These are phyloP conservation scores for Melanotus villosus DNA, from an alignment of 2,888 invertebrate genomes.

Conservation along the genomic window DNA sequence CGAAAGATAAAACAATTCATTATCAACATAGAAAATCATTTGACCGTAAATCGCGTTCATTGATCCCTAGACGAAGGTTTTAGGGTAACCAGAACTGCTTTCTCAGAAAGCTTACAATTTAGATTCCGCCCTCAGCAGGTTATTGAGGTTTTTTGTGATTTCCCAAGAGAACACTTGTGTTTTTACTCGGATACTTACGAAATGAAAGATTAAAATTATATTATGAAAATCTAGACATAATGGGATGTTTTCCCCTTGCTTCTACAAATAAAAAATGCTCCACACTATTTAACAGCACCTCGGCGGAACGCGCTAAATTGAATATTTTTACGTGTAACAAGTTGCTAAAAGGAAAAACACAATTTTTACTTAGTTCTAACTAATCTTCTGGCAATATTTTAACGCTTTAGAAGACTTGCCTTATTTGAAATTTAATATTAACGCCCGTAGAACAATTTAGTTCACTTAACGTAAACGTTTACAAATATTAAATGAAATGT, in stretches of 20 bases:
- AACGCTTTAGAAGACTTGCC: neutral
- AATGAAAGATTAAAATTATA: constrained; percentile 53
- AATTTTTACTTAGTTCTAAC: neutral
- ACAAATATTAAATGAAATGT: no score
- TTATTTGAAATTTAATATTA: neutral
- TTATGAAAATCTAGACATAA: constrained; percentile 29
- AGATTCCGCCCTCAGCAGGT: constrained; percentile 53
- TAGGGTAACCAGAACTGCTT: constrained; percentile 47
- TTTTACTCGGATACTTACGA: constrained; percentile 53
- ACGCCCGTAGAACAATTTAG: neutral
- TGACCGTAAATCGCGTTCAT: constrained; percentile 56
- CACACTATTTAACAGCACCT: neutral
- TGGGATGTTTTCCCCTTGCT: constrained; percentile 8
- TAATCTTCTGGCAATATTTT: neutral
- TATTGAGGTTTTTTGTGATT: constrained; percentile 57
- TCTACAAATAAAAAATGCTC: neutral
- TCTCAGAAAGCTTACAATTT: constrained; percentile 51
- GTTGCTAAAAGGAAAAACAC: neutral
- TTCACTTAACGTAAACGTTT: no score
- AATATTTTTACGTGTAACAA: neutral
- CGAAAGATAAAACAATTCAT: constrained; percentile 38
- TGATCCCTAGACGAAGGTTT: constrained; percentile 53
- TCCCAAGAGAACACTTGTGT: constrained; percentile 51
- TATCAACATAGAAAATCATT: constrained; percentile 57
- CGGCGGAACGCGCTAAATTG: neutral